phyloP scores from a whole-genome alignment of 53 echinoderm and acorn worm genomes.

The Echinarachnius parma region DNA sequence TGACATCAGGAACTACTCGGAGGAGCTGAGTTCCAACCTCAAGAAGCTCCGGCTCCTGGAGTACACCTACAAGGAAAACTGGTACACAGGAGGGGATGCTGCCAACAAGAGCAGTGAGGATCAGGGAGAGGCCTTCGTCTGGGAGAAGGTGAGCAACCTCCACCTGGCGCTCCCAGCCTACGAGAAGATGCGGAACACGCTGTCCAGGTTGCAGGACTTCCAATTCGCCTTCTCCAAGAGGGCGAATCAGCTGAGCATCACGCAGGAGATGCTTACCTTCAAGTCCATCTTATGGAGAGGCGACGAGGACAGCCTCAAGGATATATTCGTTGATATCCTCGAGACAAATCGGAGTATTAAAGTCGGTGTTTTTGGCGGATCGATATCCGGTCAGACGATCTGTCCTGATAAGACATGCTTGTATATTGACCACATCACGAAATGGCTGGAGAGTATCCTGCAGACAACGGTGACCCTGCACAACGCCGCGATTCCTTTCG shows the following conservation, averaged over 20 bases:
- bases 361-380: constrained; percentile 64
- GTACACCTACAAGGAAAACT: background rate
- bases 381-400: constrained; percentile 44
- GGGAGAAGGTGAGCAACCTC: constrained; percentile 58
- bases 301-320: constrained; percentile 37
- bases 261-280: constrained; percentile 61
- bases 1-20: constrained; percentile 19
- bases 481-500: constrained; percentile 53
- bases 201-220: constrained; percentile 67
- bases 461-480: constrained; percentile 61
- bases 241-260: constrained; percentile 39
- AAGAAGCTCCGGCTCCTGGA: constrained; percentile 28
- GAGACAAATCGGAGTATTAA: constrained; percentile 65
- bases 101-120: background rate
- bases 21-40: constrained; percentile 35
- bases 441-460: constrained; percentile 59
- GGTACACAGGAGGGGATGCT: background rate
- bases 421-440: constrained; percentile 54
- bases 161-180: constrained; percentile 68
- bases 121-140: constrained; percentile 36
- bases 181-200: constrained; percentile 62
- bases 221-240: constrained; percentile 43
- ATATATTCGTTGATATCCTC: constrained; percentile 59
- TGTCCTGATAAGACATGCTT: constrained; percentile 53
- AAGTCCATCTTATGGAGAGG: constrained; percentile 65